phyloP scores from a whole-genome alignment of 2,797 vertebrate species.

The Pachyuromys duprasi region DNA sequence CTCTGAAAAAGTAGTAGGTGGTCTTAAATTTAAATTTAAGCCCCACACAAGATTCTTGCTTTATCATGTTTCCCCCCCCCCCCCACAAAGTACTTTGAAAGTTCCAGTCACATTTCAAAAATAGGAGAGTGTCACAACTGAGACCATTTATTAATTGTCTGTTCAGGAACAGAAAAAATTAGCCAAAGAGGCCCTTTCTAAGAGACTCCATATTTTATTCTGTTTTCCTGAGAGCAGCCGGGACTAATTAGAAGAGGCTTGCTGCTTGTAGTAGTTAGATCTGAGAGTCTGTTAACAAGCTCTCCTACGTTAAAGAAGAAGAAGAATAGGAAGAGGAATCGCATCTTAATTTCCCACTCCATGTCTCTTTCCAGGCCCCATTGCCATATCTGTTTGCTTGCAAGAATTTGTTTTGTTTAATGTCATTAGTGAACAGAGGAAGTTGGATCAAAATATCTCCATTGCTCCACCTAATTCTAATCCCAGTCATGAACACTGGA shows the following conservation, averaged over 20 bases:
- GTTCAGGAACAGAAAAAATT: conserved; percentile 73
- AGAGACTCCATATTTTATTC: conserved; percentile 53
- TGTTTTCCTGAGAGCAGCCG: conserved; percentile 64
- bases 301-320: conserved; percentile 44
- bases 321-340: conserved; percentile 56
- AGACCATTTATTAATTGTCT: conserved; percentile 67
- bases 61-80: background rate
- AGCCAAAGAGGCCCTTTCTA: conserved; percentile 62
- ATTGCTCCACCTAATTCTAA: conserved; percentile 85
- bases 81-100: conserved; percentile 29
- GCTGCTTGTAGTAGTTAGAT: conserved; percentile 67
- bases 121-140: conserved; percentile 62
- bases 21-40: background rate
- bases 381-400: conserved; percentile 60
- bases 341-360: conserved; percentile 46
- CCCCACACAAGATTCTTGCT: background rate
- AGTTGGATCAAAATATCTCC: conserved; percentile 85
- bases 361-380: background rate
- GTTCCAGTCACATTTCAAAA: conserved; percentile 62
- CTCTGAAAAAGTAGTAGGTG: background rate
- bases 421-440: conserved; percentile 78
- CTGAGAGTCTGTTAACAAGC: conserved; percentile 71
- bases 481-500: conserved; percentile 81
- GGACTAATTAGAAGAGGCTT: conserved; percentile 71
- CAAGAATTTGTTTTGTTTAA: conserved; percentile 72